These are phyloP conservation scores for Microctenopoma lineatum DNA, from an alignment of 2,797 vertebrate genomes.

Conservation along the genomic window DNA sequence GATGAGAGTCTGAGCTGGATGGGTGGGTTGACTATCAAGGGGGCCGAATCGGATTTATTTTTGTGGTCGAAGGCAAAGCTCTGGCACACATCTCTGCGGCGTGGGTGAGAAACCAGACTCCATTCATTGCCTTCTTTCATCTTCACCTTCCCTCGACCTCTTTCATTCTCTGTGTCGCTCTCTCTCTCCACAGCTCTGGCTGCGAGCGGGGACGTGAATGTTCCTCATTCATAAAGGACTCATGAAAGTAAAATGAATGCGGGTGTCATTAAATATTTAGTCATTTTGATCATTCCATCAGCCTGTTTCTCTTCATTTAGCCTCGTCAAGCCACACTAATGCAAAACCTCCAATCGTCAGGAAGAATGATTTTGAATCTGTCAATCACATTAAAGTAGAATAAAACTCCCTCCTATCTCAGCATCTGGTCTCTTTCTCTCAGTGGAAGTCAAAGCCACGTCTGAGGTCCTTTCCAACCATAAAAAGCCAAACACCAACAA, in stretches of 20 bases:
- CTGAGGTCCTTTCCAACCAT: not conserved
- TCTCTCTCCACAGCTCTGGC: conserved; percentile 10
- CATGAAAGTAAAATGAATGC: conserved; percentile 33
- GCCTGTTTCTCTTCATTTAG: conserved; percentile 12
- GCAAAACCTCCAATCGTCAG: not conserved
- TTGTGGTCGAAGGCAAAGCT: conserved; percentile 51
- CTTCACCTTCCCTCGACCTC: conserved; percentile 46
- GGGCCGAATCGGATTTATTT: conserved; percentile 71
- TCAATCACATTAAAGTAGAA: not conserved
- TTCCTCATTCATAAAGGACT: conserved; percentile 52
- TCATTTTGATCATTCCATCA: conserved; percentile 3
- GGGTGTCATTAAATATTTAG: conserved; percentile 46
- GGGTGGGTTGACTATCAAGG: conserved; percentile 71
- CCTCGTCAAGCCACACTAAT: not conserved
- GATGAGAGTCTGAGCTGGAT: conserved; percentile 45
- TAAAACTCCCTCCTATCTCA: not conserved
- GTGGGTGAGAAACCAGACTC: conserved; percentile 64
- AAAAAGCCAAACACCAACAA: not conserved
- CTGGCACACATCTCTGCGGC: conserved; percentile 51
- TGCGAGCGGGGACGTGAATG: conserved; percentile 18
- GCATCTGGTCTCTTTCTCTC: conserved; percentile 6
- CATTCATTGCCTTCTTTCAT: conserved; percentile 74
- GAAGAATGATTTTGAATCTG: not conserved
- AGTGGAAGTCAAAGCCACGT: not conserved
- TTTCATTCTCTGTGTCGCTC: conserved; percentile 30